Base-by-base conservation (phyloP, 1,140 invertebrate species). In the Monomorium pharaonis region DNA sequence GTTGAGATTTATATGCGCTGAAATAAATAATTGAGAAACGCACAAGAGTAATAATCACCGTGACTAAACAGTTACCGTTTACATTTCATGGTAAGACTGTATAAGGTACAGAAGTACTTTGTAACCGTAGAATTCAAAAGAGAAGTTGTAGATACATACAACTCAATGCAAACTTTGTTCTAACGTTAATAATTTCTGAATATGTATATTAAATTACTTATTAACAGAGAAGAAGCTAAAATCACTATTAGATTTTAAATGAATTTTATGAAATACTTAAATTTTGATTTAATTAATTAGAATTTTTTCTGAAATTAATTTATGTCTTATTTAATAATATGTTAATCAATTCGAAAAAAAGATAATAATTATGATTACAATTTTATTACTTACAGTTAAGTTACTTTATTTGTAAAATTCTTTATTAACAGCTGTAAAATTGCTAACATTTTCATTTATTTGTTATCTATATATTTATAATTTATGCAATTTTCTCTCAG, bases 11-110 rank as follows among this genome's bases (percentile, higher is more conserved):
- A 72, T 16, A 37, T 44, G 6, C n/a, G 16, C 4, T 83, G 44
- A 44, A 74, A 74, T 83, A 83, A 83, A 83, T 83, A 72, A 72
- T 72, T 72, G 24, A 58, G 12, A 56, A 21, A 81, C 65, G 24
- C 16, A 21, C 27, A n/a, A 58, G 12, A 74, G 27, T 1, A n/a
- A 58, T 74, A 33, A 74, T n/a, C 37, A 30, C 3, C 6, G 51
- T 51, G 51, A 24, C 24, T 7, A 16, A 10, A 33, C 7, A 47
- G 7, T 60, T 24, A 69, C 21, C 24, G 49, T 74, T 83, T 83
- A 83, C 49, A 58, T 58, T 58, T 24, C 49, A 12, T 72, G 37
- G 58, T 58, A 18, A 37, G 33, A 65, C n/a, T 65, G 10, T 51
- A 24, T 51, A 78, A 33, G 44, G 42, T 14, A 81, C 30, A 81